Base-by-base conservation (phyloP, 2,113 vertebrate species). In the Ictalurus punctatus region DNA sequence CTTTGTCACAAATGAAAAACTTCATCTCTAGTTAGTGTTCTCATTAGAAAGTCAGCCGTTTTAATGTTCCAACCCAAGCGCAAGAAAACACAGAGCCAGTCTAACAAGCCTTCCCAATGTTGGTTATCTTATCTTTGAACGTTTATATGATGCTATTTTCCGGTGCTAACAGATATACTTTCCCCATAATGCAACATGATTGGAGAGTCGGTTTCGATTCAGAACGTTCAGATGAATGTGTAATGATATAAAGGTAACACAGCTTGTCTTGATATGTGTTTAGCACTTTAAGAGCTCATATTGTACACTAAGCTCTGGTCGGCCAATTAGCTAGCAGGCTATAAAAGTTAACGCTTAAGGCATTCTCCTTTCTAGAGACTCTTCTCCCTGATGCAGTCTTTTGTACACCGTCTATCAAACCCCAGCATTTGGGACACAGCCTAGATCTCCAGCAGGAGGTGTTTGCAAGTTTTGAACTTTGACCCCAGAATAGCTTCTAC, bases 381-480 rank as follows among this genome's bases (percentile, higher is more conserved):
- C 56, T 59, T 37, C 54, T 59, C 17, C 37, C 30, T 37, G 56
- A 37, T 59, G 54, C 7, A 2, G 52, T 9, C 56, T 16, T 81
- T 83, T 82, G 30, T 82, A 82, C 56, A 37, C n/a, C n/a, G 4
- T 34, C 30, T 37, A 82, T 82, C 80, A 23, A 83, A 83, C 56
- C 81, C 58, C 34, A 83, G 30, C 34, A 30, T 83, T 83, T 83
- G 81, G 58, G 56, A 63, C 61, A 40, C 59, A 30, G 67, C 74
- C 81, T 54, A n/a, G 23, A 87, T 90, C 85, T 79, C 69, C 83
- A 85, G 78, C 25, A 37, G 34, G 82, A 48, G 37, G 82, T 63
- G 83, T 65, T 52, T 90, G 81, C 61, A 14, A 86, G 83, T 34
- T 21, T 71, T 84, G 63, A 88, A 87, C 91, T 90, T 86, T 84